phyloP scores from a whole-genome alignment of 2,113 vertebrate species.

The Rhodinocichla rosea region DNA sequence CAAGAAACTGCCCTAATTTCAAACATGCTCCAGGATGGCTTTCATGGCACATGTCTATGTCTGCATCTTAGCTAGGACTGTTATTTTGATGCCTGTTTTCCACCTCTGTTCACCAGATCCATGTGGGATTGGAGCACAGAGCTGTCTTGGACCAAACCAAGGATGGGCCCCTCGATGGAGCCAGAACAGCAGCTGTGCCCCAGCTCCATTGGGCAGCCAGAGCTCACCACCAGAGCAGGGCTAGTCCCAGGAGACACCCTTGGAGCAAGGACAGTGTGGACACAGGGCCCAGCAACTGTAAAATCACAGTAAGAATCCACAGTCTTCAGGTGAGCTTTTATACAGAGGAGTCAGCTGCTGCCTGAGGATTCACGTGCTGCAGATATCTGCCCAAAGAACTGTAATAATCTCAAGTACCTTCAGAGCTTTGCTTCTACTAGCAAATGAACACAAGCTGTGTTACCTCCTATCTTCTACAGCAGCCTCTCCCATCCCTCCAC shows the following conservation, averaged over 20 bases:
- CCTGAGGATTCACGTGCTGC: not conserved
- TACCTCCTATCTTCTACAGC: not conserved
- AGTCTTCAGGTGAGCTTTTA: not conserved
- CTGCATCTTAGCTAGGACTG: not conserved
- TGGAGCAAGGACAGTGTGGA: not conserved
- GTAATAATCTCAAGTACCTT: not conserved
- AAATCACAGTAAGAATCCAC: not conserved
- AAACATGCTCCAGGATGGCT: not conserved
- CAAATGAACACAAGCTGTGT: not conserved
- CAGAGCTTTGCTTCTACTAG: not conserved
- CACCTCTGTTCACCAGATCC: not conserved
- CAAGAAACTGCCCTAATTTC: not conserved
- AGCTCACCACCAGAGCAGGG: not conserved
- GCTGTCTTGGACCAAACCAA: not conserved
- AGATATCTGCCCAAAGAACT: not conserved
- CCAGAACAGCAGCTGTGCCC: not conserved
- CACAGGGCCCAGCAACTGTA: conserved; percentile 61
- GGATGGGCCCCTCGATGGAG: not conserved
- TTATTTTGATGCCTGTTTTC: not conserved
- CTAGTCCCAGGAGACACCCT: not conserved
- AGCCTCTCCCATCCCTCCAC: not conserved
- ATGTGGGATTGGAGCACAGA: not conserved
- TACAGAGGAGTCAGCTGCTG: not conserved
- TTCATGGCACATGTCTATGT: not conserved
- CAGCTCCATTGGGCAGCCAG: not conserved